These are phyloP conservation scores for Operophtera brumata DNA, from an alignment of 2,888 invertebrate genomes.

Conservation along the genomic window DNA sequence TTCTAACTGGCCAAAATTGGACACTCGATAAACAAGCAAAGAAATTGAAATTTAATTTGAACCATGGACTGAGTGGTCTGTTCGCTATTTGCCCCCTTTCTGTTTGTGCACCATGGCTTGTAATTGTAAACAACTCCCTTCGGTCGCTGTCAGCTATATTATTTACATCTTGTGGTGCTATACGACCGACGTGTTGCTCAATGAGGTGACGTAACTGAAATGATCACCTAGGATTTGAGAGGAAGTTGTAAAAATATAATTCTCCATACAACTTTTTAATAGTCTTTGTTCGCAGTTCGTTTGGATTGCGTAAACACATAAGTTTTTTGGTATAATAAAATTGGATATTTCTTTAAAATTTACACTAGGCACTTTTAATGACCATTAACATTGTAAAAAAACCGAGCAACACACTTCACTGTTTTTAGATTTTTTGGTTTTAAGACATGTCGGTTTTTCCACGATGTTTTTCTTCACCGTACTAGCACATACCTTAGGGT, in stretches of 20 bases:
- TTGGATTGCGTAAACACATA: neutral
- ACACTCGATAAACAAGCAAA: conserved; percentile 24
- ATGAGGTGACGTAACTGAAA: conserved; percentile 22
- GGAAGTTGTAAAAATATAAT: conserved; percentile 19
- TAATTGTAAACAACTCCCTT: conserved; percentile 19
- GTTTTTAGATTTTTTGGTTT: neutral
- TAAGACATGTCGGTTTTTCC: too few species aligned
- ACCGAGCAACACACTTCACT: neutral
- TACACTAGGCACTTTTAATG: neutral
- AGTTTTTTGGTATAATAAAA: neutral
- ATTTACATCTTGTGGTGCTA: conserved; percentile 4
- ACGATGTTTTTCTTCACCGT: too few species aligned
- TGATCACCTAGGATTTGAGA: conserved; percentile 7
- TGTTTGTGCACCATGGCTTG: too few species aligned
- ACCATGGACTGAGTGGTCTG: too few species aligned
- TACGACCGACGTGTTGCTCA: conserved; percentile 15
- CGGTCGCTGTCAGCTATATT: conserved; percentile 9
- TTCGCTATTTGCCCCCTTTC: too few species aligned
- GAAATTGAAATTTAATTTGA: too few species aligned
- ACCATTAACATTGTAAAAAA: neutral
- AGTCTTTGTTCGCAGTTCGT: conserved; percentile 4
- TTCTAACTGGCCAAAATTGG: conserved; percentile 37
- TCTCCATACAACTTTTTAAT: neutral
- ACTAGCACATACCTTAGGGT: too few species aligned
- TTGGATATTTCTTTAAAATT: neutral